These are phyloP conservation scores for Tachina grossa DNA, from an alignment of 2,888 invertebrate species.

Conservation along the genomic window DNA sequence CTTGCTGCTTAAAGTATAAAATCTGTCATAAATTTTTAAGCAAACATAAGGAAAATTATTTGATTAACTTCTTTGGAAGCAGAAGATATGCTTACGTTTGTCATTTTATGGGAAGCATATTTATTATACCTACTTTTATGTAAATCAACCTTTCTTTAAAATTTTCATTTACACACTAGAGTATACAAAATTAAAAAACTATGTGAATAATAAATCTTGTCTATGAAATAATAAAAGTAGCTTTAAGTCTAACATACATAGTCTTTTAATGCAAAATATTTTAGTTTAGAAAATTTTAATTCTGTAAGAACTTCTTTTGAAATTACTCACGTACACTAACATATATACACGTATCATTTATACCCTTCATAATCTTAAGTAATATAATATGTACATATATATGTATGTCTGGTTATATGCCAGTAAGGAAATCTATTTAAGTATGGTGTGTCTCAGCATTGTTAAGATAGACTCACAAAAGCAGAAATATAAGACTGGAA, in stretches of 20 bases:
- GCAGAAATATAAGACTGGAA: no score
- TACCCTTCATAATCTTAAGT: no score
- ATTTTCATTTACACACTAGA: slow-evolving; percentile 3
- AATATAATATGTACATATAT: no score
- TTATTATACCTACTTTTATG: not conserved
- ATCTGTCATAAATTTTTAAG: slow-evolving; percentile 49
- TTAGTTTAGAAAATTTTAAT: not conserved
- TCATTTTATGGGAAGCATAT: no score
- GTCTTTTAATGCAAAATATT: not conserved
- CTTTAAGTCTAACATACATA: not conserved
- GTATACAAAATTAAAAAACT: not conserved
- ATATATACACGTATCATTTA: not conserved
- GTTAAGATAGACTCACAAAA: no score
- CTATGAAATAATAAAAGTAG: not conserved
- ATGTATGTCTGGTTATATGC: no score
- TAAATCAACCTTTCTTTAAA: not conserved
- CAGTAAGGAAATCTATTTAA: no score
- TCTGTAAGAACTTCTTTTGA: not conserved
- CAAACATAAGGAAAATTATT: slow-evolving; percentile 49
- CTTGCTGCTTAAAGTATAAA: slow-evolving; percentile 4
- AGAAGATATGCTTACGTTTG: not conserved
- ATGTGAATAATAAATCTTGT: not conserved
- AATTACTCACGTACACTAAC: not conserved
- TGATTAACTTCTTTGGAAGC: slow-evolving; percentile 36
- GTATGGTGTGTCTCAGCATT: no score